A percentile compares a stretch with the other conserved stretches of the same genome.
Conservation (phyloP, 2,113 vertebrate species). For the Oncorhynchus clarkii region DNA sequence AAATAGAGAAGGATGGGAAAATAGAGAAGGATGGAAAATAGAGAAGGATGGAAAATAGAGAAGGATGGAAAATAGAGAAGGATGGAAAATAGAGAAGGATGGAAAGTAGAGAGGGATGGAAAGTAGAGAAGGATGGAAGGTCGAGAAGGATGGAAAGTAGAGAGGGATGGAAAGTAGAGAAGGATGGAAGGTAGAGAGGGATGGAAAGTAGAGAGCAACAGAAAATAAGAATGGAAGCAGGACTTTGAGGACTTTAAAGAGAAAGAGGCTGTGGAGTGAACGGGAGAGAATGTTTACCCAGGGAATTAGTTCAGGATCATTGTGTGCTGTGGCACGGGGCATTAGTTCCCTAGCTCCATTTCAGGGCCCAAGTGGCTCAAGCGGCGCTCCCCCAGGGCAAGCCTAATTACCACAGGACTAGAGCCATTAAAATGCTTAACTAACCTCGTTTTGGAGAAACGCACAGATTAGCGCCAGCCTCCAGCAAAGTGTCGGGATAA, state of each 20-base stretch:
- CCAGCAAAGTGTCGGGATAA: conserved; percentile 88
- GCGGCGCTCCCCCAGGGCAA: conserved; percentile 92
- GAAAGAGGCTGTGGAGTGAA: conserved; percentile 91
- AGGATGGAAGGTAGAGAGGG: conserved; percentile 8
- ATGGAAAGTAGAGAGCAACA: conserved; percentile 21
- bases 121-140: conserved; percentile 23
- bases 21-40: not conserved
- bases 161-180: conserved; percentile 23
- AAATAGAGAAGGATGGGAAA: conserved; percentile 23
- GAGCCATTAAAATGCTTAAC: conserved; percentile 99
- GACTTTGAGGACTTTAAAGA: conserved; percentile 84
- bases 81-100: not conserved
- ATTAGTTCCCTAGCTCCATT: conserved; percentile 93
- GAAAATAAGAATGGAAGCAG: conserved; percentile 56
- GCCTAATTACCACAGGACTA: conserved; percentile 99
- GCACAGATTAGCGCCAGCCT: conserved; percentile 95
- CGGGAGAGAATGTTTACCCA: conserved; percentile 98
- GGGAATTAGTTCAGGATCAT: conserved; percentile 99
- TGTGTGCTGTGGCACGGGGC: conserved; percentile 82
- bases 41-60: conserved; percentile 20
- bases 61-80: conserved; percentile 26
- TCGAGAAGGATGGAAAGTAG: not conserved
- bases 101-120: conserved; percentile 18
- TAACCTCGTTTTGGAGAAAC: conserved; percentile 94
- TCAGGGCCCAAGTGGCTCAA: conserved; percentile 96